Percentiles rank a stretch among this genome's conserved stretches.
Evolutionary conservation across 1,140 invertebrate species (phyloP).

Genomic region (Drosophila teissieri): DNA sequence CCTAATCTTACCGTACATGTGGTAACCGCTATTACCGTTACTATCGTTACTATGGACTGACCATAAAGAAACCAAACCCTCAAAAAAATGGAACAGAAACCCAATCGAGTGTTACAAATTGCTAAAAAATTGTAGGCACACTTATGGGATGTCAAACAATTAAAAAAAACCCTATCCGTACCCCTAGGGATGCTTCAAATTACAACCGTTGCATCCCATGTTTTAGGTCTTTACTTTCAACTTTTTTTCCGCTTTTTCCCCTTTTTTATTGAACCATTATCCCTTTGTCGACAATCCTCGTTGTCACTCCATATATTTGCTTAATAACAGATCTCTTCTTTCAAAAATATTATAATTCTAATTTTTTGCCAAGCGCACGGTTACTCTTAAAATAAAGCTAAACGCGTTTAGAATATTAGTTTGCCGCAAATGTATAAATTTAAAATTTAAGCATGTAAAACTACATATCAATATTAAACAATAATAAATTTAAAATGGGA

Average conservation of each 20-base stretch:
- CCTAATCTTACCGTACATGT: background rate
- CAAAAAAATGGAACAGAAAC: conserved; percentile 23
- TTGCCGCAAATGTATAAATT: no score
- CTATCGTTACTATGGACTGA: conserved; percentile 52
- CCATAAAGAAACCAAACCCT: conserved; percentile 44
- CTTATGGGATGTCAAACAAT: conserved; percentile 35
- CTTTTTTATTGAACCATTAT: conserved; percentile 39
- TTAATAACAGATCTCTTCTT: conserved; percentile 59
- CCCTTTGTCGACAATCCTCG: conserved; percentile 54
- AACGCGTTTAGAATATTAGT: background rate
- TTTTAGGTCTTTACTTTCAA: conserved; percentile 55
- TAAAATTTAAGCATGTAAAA: no score
- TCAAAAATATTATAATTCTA: background rate
- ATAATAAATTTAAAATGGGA: no score
- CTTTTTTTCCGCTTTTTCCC: conserved; percentile 24
- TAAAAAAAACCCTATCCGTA: conserved; percentile 39
- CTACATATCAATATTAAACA: no score
- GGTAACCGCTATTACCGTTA: conserved; percentile 37
- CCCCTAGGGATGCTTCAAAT: conserved; percentile 23
- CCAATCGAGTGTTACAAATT: conserved; percentile 78
- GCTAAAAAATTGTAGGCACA: conserved; percentile 78
- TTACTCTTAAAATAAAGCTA: background rate
- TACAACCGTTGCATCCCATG: conserved; percentile 37
- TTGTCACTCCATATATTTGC: conserved; percentile 56
- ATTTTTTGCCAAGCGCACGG: background rate